Percentiles rank a stretch among this genome's conserved stretches.
phyloP scores from a whole-genome alignment of 2,113 vertebrate genomes.

The Albula glossodonta region DNA sequence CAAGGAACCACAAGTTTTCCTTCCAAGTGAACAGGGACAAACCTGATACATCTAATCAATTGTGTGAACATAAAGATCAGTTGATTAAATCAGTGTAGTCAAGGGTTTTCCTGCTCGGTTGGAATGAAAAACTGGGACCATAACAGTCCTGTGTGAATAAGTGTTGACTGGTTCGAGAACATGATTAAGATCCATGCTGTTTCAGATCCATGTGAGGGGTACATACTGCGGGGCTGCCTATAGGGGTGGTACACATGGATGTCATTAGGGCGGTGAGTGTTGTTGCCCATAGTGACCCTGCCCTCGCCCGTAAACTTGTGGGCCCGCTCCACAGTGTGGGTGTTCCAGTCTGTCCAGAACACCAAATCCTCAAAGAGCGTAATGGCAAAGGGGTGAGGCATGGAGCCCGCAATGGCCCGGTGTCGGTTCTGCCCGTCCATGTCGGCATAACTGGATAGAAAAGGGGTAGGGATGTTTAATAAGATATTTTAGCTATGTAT shows the following conservation, averaged over 20 bases:
- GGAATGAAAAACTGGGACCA: no score
- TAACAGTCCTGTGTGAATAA: no score
- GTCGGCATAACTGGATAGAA: conserved; percentile 59
- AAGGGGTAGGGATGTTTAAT: neutral
- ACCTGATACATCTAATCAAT: no score
- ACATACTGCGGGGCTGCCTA: conserved; percentile 61
- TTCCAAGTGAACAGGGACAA: no score
- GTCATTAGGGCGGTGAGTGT: conserved; percentile 65
- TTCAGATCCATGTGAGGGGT: no score
- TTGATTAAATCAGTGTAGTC: no score
- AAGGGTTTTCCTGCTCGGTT: no score
- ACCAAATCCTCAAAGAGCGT: conserved; percentile 66
- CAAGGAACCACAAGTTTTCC: no score
- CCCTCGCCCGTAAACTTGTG: conserved; percentile 66
- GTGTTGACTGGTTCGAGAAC: no score
- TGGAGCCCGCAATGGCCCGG: conserved; percentile 57
- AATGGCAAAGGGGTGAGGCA: conserved; percentile 63
- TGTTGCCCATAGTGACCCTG: conserved; percentile 65
- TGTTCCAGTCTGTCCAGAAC: conserved; percentile 73
- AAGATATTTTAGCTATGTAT: neutral
- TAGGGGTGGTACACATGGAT: conserved; percentile 67
- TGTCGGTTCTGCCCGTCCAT: conserved; percentile 67
- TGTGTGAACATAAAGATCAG: no score
- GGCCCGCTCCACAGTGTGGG: conserved; percentile 63
- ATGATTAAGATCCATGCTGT: no score